phyloP scores from a whole-genome alignment of 2,888 invertebrate species.

The Euplexia lucipara region DNA sequence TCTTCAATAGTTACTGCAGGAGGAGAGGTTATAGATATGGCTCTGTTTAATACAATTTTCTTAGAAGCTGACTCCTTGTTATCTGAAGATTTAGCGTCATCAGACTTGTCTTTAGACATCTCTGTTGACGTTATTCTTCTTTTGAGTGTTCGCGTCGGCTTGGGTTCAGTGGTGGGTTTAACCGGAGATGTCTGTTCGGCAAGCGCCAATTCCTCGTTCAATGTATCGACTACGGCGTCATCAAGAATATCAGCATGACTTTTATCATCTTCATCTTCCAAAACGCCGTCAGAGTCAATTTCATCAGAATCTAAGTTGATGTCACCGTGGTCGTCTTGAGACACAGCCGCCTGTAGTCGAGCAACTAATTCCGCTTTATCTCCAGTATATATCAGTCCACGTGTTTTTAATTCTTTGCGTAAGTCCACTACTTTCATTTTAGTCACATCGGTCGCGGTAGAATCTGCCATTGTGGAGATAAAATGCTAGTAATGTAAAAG shows the following conservation, averaged over 20 bases:
- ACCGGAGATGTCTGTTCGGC: constrained; percentile 73
- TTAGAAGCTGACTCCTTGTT: constrained; percentile 88
- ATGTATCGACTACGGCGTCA: constrained; percentile 80
- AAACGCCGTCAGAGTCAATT: constrained; percentile 89
- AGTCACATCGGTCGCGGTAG: constrained; percentile 77
- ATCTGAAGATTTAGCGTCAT: constrained; percentile 66
- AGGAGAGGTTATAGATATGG: constrained; percentile 77
- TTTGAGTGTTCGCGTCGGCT: constrained; percentile 79
- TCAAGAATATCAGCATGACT: constrained; percentile 84
- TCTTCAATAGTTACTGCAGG: constrained; percentile 68
- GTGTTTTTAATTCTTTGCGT: constrained; percentile 95
- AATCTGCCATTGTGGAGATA: constrained; percentile 73
- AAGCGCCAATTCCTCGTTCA: constrained; percentile 84
- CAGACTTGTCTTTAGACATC: constrained; percentile 70
- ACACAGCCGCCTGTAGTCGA: constrained; percentile 92
- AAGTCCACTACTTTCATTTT: constrained; percentile 95
- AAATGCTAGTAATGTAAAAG: no score
- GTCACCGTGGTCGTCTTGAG: constrained; percentile 83
- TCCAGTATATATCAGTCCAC: constrained; percentile 94
- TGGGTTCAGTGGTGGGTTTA: constrained; percentile 71
- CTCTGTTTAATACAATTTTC: constrained; percentile 92
- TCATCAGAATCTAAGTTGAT: constrained; percentile 87
- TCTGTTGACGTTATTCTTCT: constrained; percentile 77
- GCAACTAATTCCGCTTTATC: constrained; percentile 96
- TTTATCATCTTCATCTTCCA: constrained; percentile 91